Base-by-base conservation (phyloP, 1,140 invertebrate genomes). In the Leguminivora glycinivorella region DNA sequence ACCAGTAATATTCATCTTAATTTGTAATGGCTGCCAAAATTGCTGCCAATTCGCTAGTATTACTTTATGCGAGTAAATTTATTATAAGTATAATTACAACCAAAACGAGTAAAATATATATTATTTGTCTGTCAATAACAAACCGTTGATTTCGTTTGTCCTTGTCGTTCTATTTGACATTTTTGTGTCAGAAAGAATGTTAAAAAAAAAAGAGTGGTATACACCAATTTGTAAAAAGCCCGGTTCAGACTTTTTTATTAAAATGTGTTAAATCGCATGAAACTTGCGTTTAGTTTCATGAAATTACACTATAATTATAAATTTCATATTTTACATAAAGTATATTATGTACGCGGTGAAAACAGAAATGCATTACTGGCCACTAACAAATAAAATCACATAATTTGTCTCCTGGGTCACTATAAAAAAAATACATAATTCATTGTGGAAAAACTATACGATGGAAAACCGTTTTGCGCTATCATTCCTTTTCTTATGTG, bases 311-410 rank as follows among this genome's bases (percentile, higher is more conserved):
- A 43, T 43, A 43, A 43, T 17, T 43, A 17, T 17, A 1, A 14
- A 43, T 43, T 12, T 43, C 40, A 43, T 43, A 17, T 43, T 43
- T 43, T 43, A 43, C 40, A 43, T 43, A n/a, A 17, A 43, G 40
- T 43, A 43, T 43, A 43, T n/a, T 17, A 10, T 43, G 40, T 43
- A 43, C 40, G 40, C 40, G n/a, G 4, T 10, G 40, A 43, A 17
- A n/a, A 43, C 40, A 43, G n/a, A 43, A 43, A 43, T 43, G 40
- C 40, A 43, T n/a, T 43, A 43, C n/a, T 43, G 40, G 40, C n/a
- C n/a, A 43, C n/a, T 43, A 14, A 43, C 2, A 43, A 6, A 2
- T 12, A 14, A 38, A 34, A 7, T 10, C 31, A 34, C 3, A 34
- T 10, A 2, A 34, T 34, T 38, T 43, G 40, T 43, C 40, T 1